These are phyloP conservation scores for Hippolais icterina DNA, from an alignment of 2,113 vertebrate genomes.

Conservation along the genomic window DNA sequence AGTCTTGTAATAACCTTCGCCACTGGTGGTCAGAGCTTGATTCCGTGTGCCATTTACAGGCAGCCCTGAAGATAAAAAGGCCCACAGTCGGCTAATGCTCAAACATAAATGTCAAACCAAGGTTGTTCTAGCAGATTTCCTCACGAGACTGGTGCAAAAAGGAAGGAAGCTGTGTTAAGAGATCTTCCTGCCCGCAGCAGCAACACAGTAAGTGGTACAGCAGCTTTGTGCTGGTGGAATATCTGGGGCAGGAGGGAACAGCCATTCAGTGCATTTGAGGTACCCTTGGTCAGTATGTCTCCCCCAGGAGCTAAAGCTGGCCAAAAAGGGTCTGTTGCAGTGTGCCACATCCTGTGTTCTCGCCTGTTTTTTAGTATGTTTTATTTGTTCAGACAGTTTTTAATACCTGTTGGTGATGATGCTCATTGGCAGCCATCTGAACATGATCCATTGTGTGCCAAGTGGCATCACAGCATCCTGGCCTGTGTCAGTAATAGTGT, in stretches of 20 bases:
- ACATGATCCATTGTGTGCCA: neutral
- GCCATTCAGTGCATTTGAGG: neutral
- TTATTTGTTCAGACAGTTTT: neutral
- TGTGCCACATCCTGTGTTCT: neutral
- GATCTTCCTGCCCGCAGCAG: constrained; percentile 34
- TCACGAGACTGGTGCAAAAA: constrained; percentile 45
- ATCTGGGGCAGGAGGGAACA: neutral
- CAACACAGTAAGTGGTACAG: neutral
- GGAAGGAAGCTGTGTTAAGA: constrained; percentile 56
- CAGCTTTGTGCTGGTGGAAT: neutral
- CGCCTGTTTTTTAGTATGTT: neutral
- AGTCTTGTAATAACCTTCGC: neutral
- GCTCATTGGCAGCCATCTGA: neutral
- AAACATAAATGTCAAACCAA: constrained; percentile 52
- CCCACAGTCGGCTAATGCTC: neutral
- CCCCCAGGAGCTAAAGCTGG: neutral
- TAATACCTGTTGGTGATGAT: neutral
- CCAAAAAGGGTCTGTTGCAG: neutral
- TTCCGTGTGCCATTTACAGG: neutral
- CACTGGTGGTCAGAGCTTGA: neutral
- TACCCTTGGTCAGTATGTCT: neutral
- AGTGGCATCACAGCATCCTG: neutral
- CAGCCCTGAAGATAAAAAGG: neutral
- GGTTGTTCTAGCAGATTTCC: constrained; percentile 42
- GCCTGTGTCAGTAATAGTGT: neutral